These are phyloP conservation scores for Tetrapedia diversipes DNA, from an alignment of 2,888 invertebrate species.

Conservation along the genomic window DNA sequence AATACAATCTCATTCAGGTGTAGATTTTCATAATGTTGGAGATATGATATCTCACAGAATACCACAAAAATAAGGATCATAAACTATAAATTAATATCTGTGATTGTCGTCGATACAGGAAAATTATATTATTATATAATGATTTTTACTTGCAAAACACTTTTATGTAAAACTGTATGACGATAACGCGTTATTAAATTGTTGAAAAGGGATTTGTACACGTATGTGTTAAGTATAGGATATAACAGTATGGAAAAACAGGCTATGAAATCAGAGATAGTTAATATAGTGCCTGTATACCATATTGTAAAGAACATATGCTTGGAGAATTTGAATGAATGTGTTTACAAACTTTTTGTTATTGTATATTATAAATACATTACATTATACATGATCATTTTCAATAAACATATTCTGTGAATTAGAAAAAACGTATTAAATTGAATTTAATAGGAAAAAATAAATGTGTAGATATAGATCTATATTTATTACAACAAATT, in stretches of 20 bases:
- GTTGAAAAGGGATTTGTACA: constrained; percentile 53
- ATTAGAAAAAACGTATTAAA: constrained; percentile 42
- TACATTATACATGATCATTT: constrained; percentile 70
- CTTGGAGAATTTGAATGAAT: constrained; percentile 58
- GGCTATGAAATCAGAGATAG: constrained; percentile 37
- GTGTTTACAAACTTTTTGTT: constrained; percentile 67
- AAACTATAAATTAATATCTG: constrained; percentile 57
- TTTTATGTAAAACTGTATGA: constrained; percentile 51
- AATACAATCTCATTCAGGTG: constrained; percentile 52
- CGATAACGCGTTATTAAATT: constrained; percentile 61
- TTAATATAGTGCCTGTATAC: constrained; percentile 24
- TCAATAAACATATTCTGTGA: constrained; percentile 68
- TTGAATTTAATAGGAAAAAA: constrained; percentile 24
- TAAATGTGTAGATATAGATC: constrained; percentile 48
- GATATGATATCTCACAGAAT: constrained; percentile 28
- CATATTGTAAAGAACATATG: constrained; percentile 44
- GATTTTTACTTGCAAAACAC: constrained; percentile 46
- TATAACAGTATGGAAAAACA: constrained; percentile 33
- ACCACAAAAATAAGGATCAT: constrained; percentile 27
- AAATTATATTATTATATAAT: constrained; percentile 45
- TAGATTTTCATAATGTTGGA: constrained; percentile 29
- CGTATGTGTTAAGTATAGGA: constrained; percentile 51
- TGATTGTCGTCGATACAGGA: constrained; percentile 60
- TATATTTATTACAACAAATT: constrained; percentile 34
- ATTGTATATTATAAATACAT: constrained; percentile 67